These are phyloP conservation scores for Condylostylus longicornis DNA, from an alignment of 1,140 invertebrate genomes.

Conservation along the genomic window DNA sequence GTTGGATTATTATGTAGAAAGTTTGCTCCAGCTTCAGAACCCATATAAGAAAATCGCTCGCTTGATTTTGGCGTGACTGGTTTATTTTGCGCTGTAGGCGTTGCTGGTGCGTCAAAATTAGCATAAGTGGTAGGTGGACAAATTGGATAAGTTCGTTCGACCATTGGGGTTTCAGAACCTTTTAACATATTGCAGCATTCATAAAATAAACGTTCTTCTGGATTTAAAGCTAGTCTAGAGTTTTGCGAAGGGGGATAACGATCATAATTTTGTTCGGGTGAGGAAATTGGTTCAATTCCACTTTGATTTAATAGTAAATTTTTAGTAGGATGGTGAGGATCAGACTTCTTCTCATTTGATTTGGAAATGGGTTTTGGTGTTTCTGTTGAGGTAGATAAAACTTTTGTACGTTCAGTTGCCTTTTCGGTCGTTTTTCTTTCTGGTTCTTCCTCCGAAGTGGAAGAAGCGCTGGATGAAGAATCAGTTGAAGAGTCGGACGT, in stretches of 20 bases:
- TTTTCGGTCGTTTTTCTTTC: no score
- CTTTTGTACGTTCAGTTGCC: neutral
- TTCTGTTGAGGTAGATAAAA: neutral
- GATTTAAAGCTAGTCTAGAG: conserved; percentile 26
- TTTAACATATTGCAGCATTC: conserved; percentile 31
- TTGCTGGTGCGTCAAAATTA: conserved; percentile 2
- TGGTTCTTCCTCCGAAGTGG: no score
- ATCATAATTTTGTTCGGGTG: conserved; percentile 6
- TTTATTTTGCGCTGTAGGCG: conserved; percentile 5
- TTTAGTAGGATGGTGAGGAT: conserved; percentile 12
- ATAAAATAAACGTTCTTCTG: conserved; percentile 29
- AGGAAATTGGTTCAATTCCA: conserved; percentile 7
- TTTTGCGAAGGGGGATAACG: no score
- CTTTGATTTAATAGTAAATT: conserved; percentile 1
- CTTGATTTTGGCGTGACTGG: conserved; percentile 7
- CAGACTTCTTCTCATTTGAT: conserved; percentile 17
- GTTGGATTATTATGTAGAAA: neutral
- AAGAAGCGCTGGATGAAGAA: no score
- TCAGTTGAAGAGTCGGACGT: no score
- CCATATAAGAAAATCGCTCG: conserved; percentile 4
- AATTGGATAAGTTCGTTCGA: conserved; percentile 3
- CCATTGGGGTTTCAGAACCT: conserved; percentile 20
- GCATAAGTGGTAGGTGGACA: conserved; percentile 6
- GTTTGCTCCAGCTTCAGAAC: neutral
- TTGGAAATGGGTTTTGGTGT: conserved; percentile 17